These are phyloP conservation scores for Spinus olivaceus DNA, from an alignment of 2,797 vertebrate species.

Conservation along the genomic window DNA sequence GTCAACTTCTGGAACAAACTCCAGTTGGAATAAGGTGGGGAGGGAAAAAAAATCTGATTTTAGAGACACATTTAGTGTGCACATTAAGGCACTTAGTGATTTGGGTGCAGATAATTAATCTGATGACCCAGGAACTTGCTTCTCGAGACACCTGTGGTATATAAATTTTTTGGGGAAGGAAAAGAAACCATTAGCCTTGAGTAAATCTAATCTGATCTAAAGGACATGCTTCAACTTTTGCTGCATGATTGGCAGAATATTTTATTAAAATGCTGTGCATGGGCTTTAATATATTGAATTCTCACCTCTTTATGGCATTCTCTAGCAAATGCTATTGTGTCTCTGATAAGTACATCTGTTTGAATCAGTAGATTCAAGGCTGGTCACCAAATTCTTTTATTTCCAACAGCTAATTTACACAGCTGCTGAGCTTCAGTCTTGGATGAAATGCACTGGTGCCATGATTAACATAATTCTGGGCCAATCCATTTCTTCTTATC, in stretches of 20 bases:
- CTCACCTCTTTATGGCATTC: background rate
- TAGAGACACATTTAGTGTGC: background rate
- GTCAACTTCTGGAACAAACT: background rate
- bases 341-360: background rate
- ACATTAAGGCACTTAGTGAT: background rate
- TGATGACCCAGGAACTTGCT: background rate
- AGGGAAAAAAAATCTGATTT: background rate
- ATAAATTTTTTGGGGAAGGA: background rate
- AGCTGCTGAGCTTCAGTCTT: background rate
- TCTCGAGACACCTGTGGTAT: background rate
- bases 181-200: background rate
- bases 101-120: background rate
- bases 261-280: background rate
- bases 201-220: background rate
- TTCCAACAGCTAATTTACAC: background rate
- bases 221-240: background rate
- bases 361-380: background rate
- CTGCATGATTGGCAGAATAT: background rate
- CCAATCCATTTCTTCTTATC: background rate
- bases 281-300: background rate
- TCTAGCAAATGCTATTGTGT: background rate
- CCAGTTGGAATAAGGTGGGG: rapidly evolving
- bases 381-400: background rate
- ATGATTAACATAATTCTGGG: background rate
- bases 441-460: background rate